Evolutionary conservation across 2,797 vertebrate species (phyloP).

Genomic region (Clarias laeviceps): DNA sequence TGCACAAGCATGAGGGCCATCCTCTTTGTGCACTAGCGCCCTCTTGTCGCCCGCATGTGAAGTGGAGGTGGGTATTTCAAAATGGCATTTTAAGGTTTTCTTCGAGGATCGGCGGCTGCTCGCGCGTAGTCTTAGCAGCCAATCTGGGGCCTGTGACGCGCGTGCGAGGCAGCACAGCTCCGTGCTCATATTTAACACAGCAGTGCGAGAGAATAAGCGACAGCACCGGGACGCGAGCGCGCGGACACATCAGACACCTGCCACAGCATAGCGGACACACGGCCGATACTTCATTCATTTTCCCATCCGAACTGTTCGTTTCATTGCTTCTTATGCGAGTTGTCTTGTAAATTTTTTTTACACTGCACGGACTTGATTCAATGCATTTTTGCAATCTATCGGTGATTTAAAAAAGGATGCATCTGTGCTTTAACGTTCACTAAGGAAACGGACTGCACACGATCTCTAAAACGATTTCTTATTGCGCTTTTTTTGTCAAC

Average conservation of each 20-base stretch:
- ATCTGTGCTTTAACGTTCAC: background rate
- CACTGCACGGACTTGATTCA: background rate
- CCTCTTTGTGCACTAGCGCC: constrained; percentile 65
- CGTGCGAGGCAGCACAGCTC: constrained; percentile 78
- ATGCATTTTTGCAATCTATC: background rate
- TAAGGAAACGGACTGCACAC: constrained; percentile 8
- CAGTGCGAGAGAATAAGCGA: constrained; percentile 23
- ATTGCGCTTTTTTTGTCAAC: background rate
- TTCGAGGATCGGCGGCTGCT: constrained; percentile 79
- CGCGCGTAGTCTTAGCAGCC: constrained; percentile 73
- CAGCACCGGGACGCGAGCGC: constrained; percentile 46
- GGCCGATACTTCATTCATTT: background rate
- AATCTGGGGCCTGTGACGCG: constrained; percentile 91
- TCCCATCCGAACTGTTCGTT: background rate
- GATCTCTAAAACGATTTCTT: constrained; percentile 21
- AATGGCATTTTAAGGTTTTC: constrained; percentile 67
- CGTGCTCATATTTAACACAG: constrained; percentile 88
- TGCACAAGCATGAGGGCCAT: background rate
- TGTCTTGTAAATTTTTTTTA: background rate
- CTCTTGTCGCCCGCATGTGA: constrained; percentile 74
- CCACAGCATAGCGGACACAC: constrained; percentile 36
- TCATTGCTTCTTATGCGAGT: background rate
- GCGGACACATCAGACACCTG: constrained; percentile 71
- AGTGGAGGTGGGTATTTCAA: constrained; percentile 47
- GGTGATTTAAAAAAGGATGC: background rate